phyloP scores from a whole-genome alignment of 2,113 vertebrate genomes.

The Chlamydotis undulata region DNA sequence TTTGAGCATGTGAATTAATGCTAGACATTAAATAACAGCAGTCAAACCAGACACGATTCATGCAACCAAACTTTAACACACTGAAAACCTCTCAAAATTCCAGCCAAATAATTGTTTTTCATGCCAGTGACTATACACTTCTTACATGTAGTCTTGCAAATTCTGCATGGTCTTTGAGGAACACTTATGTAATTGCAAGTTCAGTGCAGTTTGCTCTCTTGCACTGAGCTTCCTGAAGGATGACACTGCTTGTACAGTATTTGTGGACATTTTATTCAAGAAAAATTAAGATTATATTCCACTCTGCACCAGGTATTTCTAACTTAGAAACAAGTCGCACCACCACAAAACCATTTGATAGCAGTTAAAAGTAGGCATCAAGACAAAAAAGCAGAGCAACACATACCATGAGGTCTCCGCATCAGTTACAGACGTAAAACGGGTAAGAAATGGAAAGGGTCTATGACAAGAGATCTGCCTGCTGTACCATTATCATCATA shows the following conservation, averaged over 20 bases:
- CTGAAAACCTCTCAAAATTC: background rate
- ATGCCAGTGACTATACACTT: background rate
- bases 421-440: rapidly evolving
- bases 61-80: background rate
- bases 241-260: background rate
- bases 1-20: background rate
- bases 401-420: background rate
- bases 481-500: background rate
- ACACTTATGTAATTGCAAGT: background rate
- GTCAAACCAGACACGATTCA: background rate
- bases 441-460: background rate
- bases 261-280: background rate
- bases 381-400: background rate
- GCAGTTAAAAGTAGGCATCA: background rate
- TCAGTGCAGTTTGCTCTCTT: background rate
- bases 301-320: background rate
- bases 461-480: background rate
- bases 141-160: background rate
- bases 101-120: background rate
- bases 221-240: background rate
- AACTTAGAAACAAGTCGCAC: background rate
- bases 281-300: background rate
- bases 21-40: background rate
- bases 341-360: background rate
- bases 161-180: background rate